These are phyloP conservation scores for Pandemis corylana DNA, from an alignment of 2,888 invertebrate species.

Conservation along the genomic window DNA sequence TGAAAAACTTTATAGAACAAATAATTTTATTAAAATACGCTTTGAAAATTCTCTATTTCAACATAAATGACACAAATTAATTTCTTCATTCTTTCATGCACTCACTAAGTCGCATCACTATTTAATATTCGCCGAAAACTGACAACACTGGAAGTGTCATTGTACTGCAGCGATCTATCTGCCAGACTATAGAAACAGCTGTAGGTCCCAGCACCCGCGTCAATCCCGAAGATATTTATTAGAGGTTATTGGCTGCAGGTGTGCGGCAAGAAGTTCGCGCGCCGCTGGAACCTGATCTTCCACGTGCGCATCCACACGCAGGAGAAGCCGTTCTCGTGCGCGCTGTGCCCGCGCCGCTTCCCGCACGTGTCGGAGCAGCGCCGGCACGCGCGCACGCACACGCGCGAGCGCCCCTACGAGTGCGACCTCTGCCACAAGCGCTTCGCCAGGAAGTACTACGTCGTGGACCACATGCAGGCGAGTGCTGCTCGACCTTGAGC, in stretches of 20 bases:
- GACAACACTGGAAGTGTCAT: too few species aligned
- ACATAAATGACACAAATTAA: too few species aligned
- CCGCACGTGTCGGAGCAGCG: neutral
- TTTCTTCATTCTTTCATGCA: too few species aligned
- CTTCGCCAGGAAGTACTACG: neutral
- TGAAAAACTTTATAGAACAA: too few species aligned
- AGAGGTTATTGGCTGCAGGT: too few species aligned
- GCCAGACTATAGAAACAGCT: neutral
- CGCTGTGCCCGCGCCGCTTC: neutral
- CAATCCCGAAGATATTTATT: too few species aligned
- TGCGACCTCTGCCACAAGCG: neutral
- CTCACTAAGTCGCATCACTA: too few species aligned
- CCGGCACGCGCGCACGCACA: neutral
- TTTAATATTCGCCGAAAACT: too few species aligned
- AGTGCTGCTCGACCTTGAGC: too few species aligned
- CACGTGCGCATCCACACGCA: neutral
- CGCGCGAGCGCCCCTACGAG: neutral
- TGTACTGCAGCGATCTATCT: neutral
- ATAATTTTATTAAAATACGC: too few species aligned
- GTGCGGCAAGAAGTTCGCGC: neutral
- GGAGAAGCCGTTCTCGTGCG: neutral
- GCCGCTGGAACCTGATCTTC: neutral
- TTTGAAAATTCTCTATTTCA: too few species aligned
- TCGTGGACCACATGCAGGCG: neutral
- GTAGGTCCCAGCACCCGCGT: too few species aligned